Evolutionary conservation across 2,888 invertebrate genomes (phyloP).

Genomic region (Steinernema carpocapsae): DNA sequence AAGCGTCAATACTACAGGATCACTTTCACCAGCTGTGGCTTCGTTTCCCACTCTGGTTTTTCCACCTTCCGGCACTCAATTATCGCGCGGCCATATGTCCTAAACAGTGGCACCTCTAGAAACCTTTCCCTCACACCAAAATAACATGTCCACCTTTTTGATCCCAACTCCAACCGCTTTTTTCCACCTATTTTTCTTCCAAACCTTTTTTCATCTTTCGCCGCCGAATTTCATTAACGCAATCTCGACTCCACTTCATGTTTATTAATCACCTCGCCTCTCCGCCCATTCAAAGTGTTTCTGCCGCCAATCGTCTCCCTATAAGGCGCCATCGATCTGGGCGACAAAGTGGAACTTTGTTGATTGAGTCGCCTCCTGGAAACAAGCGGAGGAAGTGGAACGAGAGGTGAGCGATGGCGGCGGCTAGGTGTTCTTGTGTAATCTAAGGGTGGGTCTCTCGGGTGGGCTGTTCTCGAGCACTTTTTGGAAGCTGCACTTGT

Average conservation of each 20-base stretch:
- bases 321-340: too few relatives aligned
- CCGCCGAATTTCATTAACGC: too few relatives aligned
- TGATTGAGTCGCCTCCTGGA: neutral
- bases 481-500: neutral
- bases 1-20: too few relatives aligned
- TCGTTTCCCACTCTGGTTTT: conserved; percentile 29
- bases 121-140: too few relatives aligned
- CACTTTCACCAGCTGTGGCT: conserved; percentile 17
- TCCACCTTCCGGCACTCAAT: conserved; percentile 35
- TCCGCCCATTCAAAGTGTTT: too few relatives aligned
- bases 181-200: too few relatives aligned
- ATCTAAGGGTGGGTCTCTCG: conserved; percentile 3
- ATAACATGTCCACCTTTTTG: too few relatives aligned
- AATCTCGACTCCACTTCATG: too few relatives aligned
- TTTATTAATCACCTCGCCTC: too few relatives aligned
- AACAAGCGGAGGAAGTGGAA: conserved; percentile 20
- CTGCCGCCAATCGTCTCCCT: too few relatives aligned
- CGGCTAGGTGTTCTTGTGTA: conserved; percentile 9
- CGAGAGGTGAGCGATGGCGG: neutral
- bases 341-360: conserved; percentile 17
- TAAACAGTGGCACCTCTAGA: neutral
- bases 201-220: too few relatives aligned
- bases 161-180: too few relatives aligned
- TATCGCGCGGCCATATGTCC: conserved; percentile 28
- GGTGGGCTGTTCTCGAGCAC: neutral